Conservation (phyloP, 1,140 invertebrate genomes). For the Littorina saxatilis region DNA sequence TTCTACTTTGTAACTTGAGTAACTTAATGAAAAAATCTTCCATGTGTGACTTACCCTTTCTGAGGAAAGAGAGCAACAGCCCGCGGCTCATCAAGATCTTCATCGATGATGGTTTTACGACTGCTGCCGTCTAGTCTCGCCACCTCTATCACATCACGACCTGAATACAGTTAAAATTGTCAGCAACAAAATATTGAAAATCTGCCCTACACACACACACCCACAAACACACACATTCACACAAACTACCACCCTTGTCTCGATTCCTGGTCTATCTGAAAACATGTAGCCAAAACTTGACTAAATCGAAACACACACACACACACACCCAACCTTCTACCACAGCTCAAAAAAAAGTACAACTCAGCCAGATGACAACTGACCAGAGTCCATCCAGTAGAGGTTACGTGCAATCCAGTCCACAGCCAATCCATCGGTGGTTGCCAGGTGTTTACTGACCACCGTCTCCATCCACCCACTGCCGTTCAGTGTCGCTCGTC, state of each 20-base stretch:
- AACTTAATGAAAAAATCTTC: no score
- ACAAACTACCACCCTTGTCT: no score
- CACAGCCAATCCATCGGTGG: slow-evolving; percentile 94
- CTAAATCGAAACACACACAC: no score
- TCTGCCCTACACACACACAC: background rate
- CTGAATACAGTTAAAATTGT: slow-evolving; percentile 46
- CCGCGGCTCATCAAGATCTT: slow-evolving; percentile 92
- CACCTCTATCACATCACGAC: slow-evolving; percentile 89
- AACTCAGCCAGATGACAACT: no score
- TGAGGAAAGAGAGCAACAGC: slow-evolving; percentile 96
- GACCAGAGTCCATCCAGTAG: slow-evolving; percentile 96
- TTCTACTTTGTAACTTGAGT: no score
- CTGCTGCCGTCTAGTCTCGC: slow-evolving; percentile 86
- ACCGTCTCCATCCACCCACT: slow-evolving; percentile 83
- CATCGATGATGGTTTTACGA: slow-evolving; percentile 90
- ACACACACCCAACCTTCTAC: no score
- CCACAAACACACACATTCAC: no score
- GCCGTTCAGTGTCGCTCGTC: slow-evolving; percentile 81
- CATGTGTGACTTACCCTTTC: slow-evolving; percentile 83
- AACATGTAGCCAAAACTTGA: no score
- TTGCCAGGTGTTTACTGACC: slow-evolving; percentile 84
- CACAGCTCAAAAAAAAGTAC: no score
- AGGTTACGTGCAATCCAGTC: slow-evolving; percentile 98
- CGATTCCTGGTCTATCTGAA: no score
- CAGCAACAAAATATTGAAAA: background rate